Conservation (phyloP, 1,140 invertebrate genomes). For the Formica exsecta region DNA sequence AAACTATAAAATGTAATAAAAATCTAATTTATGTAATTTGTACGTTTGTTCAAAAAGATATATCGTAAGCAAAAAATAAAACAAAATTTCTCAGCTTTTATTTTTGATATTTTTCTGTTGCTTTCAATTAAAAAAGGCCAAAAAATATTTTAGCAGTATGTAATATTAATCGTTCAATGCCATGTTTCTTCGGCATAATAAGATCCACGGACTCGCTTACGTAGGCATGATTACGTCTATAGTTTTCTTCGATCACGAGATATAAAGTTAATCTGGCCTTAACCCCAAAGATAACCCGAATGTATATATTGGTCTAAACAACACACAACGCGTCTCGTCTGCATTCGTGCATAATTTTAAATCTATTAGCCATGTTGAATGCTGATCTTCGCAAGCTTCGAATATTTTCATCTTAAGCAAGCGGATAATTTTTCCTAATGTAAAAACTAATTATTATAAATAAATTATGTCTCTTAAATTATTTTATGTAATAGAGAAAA, state of each 20-base stretch:
- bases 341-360: not conserved
- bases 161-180: slow-evolving; percentile 23
- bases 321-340: not conserved
- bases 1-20: not conserved
- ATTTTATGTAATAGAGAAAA: not conserved
- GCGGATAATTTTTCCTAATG: not conserved
- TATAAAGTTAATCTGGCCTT: slow-evolving; percentile 39
- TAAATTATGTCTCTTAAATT: not conserved
- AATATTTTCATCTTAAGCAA: slow-evolving; percentile 9
- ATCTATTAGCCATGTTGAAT: not conserved
- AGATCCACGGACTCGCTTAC: not conserved
- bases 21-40: too few species aligned
- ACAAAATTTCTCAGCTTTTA: not conserved
- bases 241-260: slow-evolving; percentile 38
- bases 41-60: too few species aligned
- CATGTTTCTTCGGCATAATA: not conserved
- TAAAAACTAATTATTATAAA: not conserved
- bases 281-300: slow-evolving; percentile 52
- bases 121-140: not conserved
- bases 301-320: slow-evolving; percentile 24
- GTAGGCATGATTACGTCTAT: slow-evolving; percentile 5
- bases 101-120: not conserved
- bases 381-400: not conserved
- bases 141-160: not conserved
- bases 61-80: too few species aligned